phyloP scores from a whole-genome alignment of 2,113 vertebrate genomes.

The Gadus macrocephalus region DNA sequence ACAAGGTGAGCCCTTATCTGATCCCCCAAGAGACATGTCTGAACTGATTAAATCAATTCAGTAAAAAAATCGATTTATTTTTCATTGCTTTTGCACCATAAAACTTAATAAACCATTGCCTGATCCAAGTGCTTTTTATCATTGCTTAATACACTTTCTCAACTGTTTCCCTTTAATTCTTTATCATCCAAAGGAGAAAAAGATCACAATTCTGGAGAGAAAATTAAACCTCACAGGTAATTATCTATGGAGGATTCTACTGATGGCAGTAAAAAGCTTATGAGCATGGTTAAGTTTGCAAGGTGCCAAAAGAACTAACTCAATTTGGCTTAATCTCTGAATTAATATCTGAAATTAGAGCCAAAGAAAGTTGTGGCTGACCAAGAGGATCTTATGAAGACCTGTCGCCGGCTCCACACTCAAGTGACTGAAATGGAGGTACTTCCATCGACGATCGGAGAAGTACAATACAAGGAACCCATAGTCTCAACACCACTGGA shows the following conservation, averaged over 20 bases:
- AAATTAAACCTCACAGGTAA: conserved; percentile 69
- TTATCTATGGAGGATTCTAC: no score
- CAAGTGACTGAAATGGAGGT: conserved; percentile 92
- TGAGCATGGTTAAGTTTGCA: neutral
- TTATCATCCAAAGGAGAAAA: conserved; percentile 67
- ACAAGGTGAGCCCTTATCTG: conserved; percentile 69
- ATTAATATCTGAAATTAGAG: conserved; percentile 29
- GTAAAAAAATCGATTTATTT: no score
- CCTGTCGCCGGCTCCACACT: conserved; percentile 74
- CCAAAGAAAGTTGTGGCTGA: neutral
- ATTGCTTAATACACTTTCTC: neutral
- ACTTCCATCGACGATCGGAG: conserved; percentile 29
- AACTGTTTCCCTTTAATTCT: neutral
- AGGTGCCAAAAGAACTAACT: neutral
- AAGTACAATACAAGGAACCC: neutral
- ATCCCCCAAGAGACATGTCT: neutral
- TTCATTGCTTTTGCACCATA: no score
- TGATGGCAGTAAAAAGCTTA: neutral
- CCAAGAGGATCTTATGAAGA: conserved; percentile 61
- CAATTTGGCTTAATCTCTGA: neutral
- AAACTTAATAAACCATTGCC: no score
- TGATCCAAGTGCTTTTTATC: no score
- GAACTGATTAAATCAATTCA: neutral
- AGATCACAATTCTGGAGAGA: conserved; percentile 75
- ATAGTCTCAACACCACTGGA: no score